These are phyloP conservation scores for Gadus macrocephalus DNA, from an alignment of 2,113 vertebrate genomes.

Conservation along the genomic window DNA sequence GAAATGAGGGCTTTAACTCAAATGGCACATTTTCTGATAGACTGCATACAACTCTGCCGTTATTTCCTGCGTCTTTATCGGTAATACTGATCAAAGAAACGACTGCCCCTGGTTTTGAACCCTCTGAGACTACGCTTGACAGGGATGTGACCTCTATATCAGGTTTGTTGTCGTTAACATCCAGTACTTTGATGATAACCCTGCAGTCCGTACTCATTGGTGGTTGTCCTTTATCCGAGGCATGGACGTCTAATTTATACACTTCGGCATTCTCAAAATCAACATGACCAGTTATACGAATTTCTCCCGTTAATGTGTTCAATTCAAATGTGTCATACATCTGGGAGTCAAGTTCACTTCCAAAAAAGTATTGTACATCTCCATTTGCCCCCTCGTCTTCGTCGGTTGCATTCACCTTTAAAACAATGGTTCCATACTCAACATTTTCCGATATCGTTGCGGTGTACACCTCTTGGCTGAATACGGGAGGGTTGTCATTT, in stretches of 20 bases:
- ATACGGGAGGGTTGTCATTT: slow-evolving; percentile 66
- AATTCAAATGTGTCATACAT: slow-evolving; percentile 49
- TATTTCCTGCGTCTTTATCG: slow-evolving; percentile 55
- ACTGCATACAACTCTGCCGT: slow-evolving; percentile 56
- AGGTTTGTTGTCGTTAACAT: slow-evolving; percentile 66
- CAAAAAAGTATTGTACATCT: slow-evolving; percentile 56
- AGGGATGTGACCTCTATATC: slow-evolving; percentile 66
- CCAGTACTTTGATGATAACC: slow-evolving; percentile 56
- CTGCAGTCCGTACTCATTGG: slow-evolving; percentile 51
- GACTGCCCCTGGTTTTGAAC: slow-evolving; percentile 58
- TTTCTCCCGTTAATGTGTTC: slow-evolving; percentile 55
- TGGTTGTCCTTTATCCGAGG: slow-evolving; percentile 62
- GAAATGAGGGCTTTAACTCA: slow-evolving; percentile 62
- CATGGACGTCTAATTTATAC: slow-evolving; percentile 55
- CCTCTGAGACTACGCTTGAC: slow-evolving; percentile 50
- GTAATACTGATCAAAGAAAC: slow-evolving; percentile 63
- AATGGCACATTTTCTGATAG: slow-evolving; percentile 49
- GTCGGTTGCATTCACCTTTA: slow-evolving; percentile 55
- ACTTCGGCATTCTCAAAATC: slow-evolving; percentile 56
- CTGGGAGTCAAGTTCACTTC: slow-evolving; percentile 19
- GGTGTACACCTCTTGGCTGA: slow-evolving; percentile 54
- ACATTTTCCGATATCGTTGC: slow-evolving; percentile 55
- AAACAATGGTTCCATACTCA: slow-evolving; percentile 22
- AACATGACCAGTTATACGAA: slow-evolving; percentile 46
- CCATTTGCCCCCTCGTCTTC: slow-evolving; percentile 58